Evolutionary conservation across 1,140 invertebrate species (phyloP).

Genomic region (Oryzaephilus surinamensis): DNA sequence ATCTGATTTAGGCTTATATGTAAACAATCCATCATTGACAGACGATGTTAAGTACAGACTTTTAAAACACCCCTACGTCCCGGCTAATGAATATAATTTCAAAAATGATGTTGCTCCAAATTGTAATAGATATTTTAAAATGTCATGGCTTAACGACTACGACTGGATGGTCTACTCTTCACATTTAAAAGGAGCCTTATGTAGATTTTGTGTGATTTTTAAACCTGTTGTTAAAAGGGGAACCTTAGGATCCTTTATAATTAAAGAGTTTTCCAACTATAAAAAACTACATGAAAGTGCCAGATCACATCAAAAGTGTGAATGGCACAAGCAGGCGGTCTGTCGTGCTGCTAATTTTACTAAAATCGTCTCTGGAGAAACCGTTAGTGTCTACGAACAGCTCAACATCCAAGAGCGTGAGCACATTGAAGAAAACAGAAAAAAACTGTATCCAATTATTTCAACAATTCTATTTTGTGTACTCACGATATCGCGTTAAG

Average conservation of each 20-base stretch:
- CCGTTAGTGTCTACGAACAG: background rate
- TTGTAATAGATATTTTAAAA: conserved; percentile 3
- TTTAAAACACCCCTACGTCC: no score
- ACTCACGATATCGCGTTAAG: conserved; percentile 10
- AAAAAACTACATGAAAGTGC: conserved; percentile 3
- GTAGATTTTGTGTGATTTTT: conserved; percentile 8
- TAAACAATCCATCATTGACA: no score
- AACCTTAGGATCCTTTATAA: background rate
- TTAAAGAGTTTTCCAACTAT: conserved; percentile 1
- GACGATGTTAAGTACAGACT: no score
- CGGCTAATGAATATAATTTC: no score
- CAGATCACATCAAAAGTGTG: background rate
- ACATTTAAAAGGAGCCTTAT: conserved; percentile 1
- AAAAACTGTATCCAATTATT: conserved; percentile 11
- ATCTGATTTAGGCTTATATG: no score
- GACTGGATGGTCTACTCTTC: conserved; percentile 2
- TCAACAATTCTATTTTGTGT: conserved; percentile 11
- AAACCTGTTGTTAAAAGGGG: background rate
- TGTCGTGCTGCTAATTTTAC: background rate
- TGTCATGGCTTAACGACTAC: background rate
- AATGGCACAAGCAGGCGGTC: conserved; percentile 2
- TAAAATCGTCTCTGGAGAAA: background rate
- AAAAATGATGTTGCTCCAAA: background rate
- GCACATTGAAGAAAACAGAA: conserved; percentile 9
- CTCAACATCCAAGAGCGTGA: background rate